These are phyloP conservation scores for Myiotriccus ornatus DNA, from an alignment of 2,797 vertebrate species.

Conservation along the genomic window DNA sequence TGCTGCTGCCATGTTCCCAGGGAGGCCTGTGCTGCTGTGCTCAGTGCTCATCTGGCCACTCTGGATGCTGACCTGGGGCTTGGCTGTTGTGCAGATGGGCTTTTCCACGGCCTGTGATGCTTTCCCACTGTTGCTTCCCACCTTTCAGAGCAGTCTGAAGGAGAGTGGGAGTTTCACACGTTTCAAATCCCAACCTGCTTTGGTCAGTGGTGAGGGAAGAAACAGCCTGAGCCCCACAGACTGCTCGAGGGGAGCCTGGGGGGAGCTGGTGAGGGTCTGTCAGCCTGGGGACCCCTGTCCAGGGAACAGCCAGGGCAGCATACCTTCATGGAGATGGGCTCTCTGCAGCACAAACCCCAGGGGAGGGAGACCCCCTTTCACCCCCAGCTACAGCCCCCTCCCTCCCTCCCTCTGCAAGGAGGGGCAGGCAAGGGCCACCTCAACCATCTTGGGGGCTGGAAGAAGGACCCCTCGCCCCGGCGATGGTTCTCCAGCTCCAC, in stretches of 20 bases:
- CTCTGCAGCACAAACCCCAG: background rate
- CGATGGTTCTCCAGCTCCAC: background rate
- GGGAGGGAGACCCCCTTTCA: background rate
- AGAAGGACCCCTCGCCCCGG: accelerated
- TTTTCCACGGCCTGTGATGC: background rate
- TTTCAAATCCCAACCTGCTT: background rate
- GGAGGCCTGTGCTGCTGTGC: background rate
- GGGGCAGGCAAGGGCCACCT: no score
- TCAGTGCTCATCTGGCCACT: background rate
- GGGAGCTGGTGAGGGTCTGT: background rate
- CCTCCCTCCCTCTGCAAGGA: background rate
- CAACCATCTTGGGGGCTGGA: background rate
- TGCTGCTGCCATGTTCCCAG: background rate
- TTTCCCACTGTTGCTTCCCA: background rate
- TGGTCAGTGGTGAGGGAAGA: background rate
- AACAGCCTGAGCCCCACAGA: background rate
- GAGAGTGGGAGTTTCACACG: background rate
- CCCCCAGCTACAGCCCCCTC: background rate
- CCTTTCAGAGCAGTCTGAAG: background rate
- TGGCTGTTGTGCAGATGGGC: background rate
- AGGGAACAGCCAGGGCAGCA: background rate
- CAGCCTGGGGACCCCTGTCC: background rate
- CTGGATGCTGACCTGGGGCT: background rate
- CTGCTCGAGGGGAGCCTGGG: background rate
- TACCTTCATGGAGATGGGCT: background rate